Base-by-base conservation (phyloP, 2,888 invertebrate genomes). In the Diarsia rubi region DNA sequence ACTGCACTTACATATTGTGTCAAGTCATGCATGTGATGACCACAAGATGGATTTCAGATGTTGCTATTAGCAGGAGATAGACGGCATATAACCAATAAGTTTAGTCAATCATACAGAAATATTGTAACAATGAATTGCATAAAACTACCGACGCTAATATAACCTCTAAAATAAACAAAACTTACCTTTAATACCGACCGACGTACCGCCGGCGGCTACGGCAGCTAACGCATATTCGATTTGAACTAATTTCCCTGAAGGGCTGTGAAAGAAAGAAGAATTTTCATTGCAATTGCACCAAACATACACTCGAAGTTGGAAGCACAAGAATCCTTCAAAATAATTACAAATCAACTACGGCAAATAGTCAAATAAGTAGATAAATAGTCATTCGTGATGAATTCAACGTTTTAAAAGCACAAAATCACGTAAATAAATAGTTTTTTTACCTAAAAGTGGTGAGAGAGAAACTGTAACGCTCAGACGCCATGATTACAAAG, bases 171-270 rank as follows among this genome's bases (percentile, higher is more conserved):
- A 70, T 37, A 52, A 52, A 63, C 37, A 76, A 73, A 78, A 84
- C 78, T 92, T 95, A 98, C 98, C 98, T 98, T 99, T 99, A 76
- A 99, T 99, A 59, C 99, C 99, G 85, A 99, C 99, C 76, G 99
- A 99, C 5, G 99, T 99, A 6, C 99, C 99, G 79, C 99, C 99
- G 82, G 99, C 99, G 78, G 99, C 99, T 44, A 99, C 99, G 47
- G 99, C 99, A 73, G 99, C 99, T 94, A 99, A 97, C 6, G 99
- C 99, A 98, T 99, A 99, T 97, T 99, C 99, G 89, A 99, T 99
- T 97, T 99, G 99, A 73, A 99, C 99, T 90, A 99, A 97, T 97
- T 99, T 99, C 86, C 99, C 99, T 42, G 99, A 99, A 27, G 99
- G 99, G 93, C 99, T 99, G 96, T 45, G 97, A 97, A 91, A 85